Conservation (phyloP, 2,888 invertebrate genomes). For the Scaptomyza parva region DNA sequence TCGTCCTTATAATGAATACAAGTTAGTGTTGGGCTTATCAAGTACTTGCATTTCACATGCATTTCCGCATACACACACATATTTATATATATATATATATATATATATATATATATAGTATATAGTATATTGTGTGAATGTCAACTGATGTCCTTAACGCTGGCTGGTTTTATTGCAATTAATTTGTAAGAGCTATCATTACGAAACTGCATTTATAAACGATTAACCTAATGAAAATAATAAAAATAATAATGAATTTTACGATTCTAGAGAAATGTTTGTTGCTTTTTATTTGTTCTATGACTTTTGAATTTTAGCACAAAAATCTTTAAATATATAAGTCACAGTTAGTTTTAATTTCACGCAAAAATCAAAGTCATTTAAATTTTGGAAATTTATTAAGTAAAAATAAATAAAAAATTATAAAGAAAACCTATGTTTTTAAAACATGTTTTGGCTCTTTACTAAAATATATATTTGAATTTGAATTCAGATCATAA, state of each 20-base stretch:
- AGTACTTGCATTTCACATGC: not conserved
- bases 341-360: not conserved
- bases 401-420: not conserved
- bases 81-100: not conserved
- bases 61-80: no score
- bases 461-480: no score
- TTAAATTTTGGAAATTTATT: no score
- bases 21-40: not conserved
- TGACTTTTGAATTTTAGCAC: no score
- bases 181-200: not conserved
- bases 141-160: not conserved
- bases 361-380: not conserved
- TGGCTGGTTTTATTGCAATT: slow-evolving; percentile 7
- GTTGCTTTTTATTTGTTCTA: not conserved
- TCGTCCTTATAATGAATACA: not conserved
- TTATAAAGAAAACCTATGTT: not conserved
- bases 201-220: not conserved
- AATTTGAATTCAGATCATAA: no score
- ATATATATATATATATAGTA: not conserved
- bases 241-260: not conserved
- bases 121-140: not conserved
- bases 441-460: not conserved
- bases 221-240: not conserved
- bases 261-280: no score
- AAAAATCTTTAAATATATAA: no score